Percentiles rank a stretch among this genome's conserved stretches.
phyloP scores from a whole-genome alignment of 1,140 invertebrate species.

The Caenorhabditis briggsae region DNA sequence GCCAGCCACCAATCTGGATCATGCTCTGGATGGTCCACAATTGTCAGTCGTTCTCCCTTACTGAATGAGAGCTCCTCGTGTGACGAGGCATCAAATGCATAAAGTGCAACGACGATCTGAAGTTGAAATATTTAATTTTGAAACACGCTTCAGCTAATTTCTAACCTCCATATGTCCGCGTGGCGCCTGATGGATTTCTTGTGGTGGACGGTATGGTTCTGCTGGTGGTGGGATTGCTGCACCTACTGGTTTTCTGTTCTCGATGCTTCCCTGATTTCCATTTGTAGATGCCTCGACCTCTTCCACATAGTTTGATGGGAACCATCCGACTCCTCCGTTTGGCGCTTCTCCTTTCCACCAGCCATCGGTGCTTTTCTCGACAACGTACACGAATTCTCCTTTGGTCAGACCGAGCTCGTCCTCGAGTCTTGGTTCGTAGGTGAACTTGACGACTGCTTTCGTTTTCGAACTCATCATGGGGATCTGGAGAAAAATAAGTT shows the following conservation, averaged over 20 bases:
- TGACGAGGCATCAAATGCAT: conserved; percentile 93
- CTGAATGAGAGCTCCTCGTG: conserved; percentile 96
- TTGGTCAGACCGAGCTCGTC: conserved; percentile 92
- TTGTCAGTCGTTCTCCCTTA: conserved; percentile 91
- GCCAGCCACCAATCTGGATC: conserved; percentile 99
- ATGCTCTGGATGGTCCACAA: conserved; percentile 91
- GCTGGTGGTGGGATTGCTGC: neutral
- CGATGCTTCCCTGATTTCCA: conserved; percentile 39
- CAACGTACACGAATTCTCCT: conserved; percentile 86
- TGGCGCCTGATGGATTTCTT: neutral
- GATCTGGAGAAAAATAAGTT: neutral
- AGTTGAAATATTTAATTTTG: conserved; percentile 78
- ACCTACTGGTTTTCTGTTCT: neutral
- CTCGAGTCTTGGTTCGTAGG: conserved; percentile 95
- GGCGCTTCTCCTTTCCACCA: conserved; percentile 92
- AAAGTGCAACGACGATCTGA: conserved; percentile 93
- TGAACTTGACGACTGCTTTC: conserved; percentile 93
- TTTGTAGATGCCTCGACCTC: conserved; percentile 81
- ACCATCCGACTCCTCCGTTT: conserved; percentile 86
- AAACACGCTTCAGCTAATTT: neutral
- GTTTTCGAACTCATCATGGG: conserved; percentile 81
- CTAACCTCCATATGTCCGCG: neutral
- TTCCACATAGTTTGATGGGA: conserved; percentile 97
- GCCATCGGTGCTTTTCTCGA: conserved; percentile 98
- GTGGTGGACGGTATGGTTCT: conserved; percentile 7